These are phyloP conservation scores for Ptychodera flava DNA, from an alignment of 35 echinoderm and acorn worm species.

Conservation along the genomic window DNA sequence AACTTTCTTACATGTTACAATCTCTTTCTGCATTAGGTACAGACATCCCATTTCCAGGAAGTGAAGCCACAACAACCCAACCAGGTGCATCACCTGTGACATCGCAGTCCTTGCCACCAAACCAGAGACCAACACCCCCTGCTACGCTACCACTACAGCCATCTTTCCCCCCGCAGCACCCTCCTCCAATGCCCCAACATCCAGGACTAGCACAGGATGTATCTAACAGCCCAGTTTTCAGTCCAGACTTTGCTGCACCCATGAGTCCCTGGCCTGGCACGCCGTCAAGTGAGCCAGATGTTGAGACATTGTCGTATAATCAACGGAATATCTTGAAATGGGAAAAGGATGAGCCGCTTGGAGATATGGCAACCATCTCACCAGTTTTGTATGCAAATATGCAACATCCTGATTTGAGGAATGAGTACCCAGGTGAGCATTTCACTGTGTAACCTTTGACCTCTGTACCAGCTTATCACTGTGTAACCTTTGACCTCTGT, in stretches of 20 bases:
- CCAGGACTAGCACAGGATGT: constrained; percentile 17
- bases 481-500: too few species aligned
- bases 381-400: constrained; percentile 88
- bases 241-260: constrained; percentile 86
- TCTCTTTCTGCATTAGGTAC: too few species aligned
- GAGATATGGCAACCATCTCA: constrained; percentile 78
- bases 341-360: constrained; percentile 98
- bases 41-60: neutral
- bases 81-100: neutral
- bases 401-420: constrained; percentile 70
- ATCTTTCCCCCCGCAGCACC: constrained; percentile 2
- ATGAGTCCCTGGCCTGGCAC: constrained; percentile 72
- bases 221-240: constrained; percentile 88
- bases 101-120: neutral
- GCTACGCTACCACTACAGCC: neutral
- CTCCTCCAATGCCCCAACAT: neutral
- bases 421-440: constrained; percentile 86
- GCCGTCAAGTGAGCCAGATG: neutral
- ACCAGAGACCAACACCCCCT: neutral
- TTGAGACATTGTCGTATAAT: constrained; percentile 62
- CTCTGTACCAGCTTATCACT: too few species aligned
- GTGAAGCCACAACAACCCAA: neutral
- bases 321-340: constrained; percentile 76
- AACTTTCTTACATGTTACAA: too few species aligned
- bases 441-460: too few species aligned